A percentile compares a stretch with the other conserved stretches of the same genome.
These are phyloP conservation scores for Herminia tarsipennalis DNA, from an alignment of 2,888 invertebrate species.

Conservation along the genomic window DNA sequence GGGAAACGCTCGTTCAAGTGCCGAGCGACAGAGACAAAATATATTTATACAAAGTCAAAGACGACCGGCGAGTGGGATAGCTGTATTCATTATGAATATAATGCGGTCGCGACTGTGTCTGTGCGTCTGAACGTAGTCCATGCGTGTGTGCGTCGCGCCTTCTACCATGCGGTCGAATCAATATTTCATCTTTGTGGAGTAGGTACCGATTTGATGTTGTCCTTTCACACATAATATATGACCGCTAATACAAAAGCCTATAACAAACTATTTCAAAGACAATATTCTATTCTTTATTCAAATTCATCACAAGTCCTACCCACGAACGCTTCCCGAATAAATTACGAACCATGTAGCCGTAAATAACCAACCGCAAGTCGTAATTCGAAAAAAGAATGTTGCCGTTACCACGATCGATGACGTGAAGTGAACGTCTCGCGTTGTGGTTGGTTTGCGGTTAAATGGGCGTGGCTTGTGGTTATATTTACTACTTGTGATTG, in stretches of 20 bases:
- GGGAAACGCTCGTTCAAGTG: slow-evolving; percentile 68
- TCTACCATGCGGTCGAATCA: slow-evolving; percentile 76
- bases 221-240: slow-evolving; percentile 24
- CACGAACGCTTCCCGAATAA: slow-evolving; percentile 33
- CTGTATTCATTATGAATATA: slow-evolving; percentile 86
- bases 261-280: slow-evolving; percentile 18
- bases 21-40: slow-evolving; percentile 76
- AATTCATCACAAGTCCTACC: slow-evolving; percentile 14
- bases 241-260: slow-evolving; percentile 8
- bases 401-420: slow-evolving; percentile 73
- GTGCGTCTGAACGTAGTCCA: slow-evolving; percentile 70
- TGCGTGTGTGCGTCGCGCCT: slow-evolving; percentile 68
- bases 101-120: slow-evolving; percentile 81
- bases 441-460: slow-evolving; percentile 88
- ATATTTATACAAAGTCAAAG: slow-evolving; percentile 86
- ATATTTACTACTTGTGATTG: slow-evolving; percentile 86
- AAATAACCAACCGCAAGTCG: slow-evolving; percentile 53
- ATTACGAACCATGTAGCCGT: slow-evolving; percentile 37
- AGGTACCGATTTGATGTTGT: slow-evolving; percentile 55
- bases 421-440: slow-evolving; percentile 78
- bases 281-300: slow-evolving; percentile 1
- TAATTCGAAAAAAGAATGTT: slow-evolving; percentile 70
- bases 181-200: slow-evolving; percentile 78
- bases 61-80: slow-evolving; percentile 83
- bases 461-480: slow-evolving; percentile 87